phyloP scores from a whole-genome alignment of 2,113 vertebrate genomes.

The Actenoides lindsayi region DNA sequence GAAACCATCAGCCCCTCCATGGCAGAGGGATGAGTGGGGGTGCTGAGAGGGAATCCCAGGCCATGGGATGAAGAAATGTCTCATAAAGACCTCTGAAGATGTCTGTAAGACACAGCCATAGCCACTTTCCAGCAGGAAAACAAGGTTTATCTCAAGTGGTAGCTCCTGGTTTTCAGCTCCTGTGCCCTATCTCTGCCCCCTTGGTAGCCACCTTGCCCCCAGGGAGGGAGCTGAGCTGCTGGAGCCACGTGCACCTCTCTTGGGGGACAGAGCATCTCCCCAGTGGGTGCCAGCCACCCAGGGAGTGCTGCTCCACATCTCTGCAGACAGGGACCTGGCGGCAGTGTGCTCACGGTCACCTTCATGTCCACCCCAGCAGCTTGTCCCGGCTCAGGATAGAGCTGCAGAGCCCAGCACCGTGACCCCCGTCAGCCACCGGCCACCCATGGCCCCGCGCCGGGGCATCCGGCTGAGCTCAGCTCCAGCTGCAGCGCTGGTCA shows the following conservation, averaged over 20 bases:
- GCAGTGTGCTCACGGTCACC: accelerated
- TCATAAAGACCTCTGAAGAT: not conserved
- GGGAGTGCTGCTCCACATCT: accelerated
- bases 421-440: not conserved
- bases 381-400: not conserved
- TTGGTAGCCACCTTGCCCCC: not conserved
- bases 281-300: accelerated
- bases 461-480: slow-evolving; percentile 23
- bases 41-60: not conserved
- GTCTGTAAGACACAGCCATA: too few species aligned
- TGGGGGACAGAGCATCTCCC: not conserved
- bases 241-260: accelerated
- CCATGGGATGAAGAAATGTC: not conserved
- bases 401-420: accelerated
- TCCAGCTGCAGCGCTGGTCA: not conserved
- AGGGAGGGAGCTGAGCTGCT: not conserved
- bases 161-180: not conserved
- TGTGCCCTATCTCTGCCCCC: not conserved
- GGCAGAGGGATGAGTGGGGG: not conserved
- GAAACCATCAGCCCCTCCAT: not conserved
- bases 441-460: not conserved
- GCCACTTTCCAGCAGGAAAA: not conserved
- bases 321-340: accelerated
- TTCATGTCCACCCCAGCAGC: not conserved
- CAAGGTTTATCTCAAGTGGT: not conserved